Percentiles rank a stretch among this genome's conserved stretches.
phyloP scores from a whole-genome alignment of 2,113 vertebrate species.

The Melanerpes formicivorus region DNA sequence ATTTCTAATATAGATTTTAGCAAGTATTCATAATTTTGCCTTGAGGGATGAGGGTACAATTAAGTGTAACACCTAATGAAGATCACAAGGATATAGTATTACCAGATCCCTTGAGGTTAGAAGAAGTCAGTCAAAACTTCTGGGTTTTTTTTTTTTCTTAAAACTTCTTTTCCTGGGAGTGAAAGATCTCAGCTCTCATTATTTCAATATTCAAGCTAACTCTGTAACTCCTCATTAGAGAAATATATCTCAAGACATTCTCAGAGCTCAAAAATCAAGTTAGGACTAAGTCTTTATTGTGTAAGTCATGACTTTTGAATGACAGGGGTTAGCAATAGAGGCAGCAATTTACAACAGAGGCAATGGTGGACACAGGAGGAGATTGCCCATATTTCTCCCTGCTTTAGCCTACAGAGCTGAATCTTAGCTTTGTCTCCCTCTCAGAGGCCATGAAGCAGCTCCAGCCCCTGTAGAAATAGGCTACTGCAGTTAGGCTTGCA shows the following conservation, averaged over 20 bases:
- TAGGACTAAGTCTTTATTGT: background rate
- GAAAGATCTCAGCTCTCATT: background rate
- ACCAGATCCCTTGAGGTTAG: background rate
- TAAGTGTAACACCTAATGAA: background rate
- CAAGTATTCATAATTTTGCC: background rate
- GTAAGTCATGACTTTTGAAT: background rate
- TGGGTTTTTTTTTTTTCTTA: background rate
- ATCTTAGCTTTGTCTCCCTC: background rate
- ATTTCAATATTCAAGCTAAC: background rate
- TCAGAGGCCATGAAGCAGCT: background rate
- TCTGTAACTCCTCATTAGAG: background rate
- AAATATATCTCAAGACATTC: background rate
- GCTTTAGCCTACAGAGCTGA: background rate
- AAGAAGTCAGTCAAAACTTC: background rate
- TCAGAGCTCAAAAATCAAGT: background rate
- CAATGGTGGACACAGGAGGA: fast-evolving
- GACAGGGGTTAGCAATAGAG: fast-evolving
- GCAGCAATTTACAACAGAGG: background rate
- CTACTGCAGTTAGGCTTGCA: background rate
- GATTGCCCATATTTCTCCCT: background rate
- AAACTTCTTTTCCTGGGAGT: background rate
- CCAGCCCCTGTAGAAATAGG: background rate
- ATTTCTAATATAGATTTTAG: background rate
- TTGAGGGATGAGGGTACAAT: background rate
- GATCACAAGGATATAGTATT: background rate